These are phyloP conservation scores for Illadopsis cleaveri DNA, from an alignment of 2,113 vertebrate species.

Conservation along the genomic window DNA sequence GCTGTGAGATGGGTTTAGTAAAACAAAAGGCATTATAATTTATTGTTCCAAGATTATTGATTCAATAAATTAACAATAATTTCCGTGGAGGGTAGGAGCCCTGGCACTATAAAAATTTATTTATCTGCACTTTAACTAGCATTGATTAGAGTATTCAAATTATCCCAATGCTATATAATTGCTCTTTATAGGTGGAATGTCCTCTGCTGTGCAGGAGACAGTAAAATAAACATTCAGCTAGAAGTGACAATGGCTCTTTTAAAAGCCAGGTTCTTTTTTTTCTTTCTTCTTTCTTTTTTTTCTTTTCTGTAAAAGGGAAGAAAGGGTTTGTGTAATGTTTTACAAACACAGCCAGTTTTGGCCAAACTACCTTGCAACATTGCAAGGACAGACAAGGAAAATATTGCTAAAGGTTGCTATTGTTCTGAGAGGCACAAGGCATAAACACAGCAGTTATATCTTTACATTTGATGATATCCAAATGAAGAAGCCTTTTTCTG, in stretches of 20 bases:
- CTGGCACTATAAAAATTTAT: constrained; percentile 66
- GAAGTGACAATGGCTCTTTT: constrained; percentile 65
- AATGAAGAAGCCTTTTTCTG: not conserved
- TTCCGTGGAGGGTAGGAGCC: constrained; percentile 64
- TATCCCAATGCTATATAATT: constrained; percentile 58
- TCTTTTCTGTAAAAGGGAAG: not conserved
- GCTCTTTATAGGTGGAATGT: constrained; percentile 70
- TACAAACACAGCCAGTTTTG: not conserved
- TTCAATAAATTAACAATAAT: constrained; percentile 76
- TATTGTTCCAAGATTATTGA: constrained; percentile 76
- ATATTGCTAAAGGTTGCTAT: not conserved
- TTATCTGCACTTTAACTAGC: constrained; percentile 68
- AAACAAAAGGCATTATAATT: constrained; percentile 75
- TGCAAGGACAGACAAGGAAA: constrained; percentile 21
- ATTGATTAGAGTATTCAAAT: constrained; percentile 75
- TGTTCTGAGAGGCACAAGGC: not conserved
- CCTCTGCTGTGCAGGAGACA: constrained; percentile 49
- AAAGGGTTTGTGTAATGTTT: constrained; percentile 42
- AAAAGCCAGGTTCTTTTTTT: constrained; percentile 33
- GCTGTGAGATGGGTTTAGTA: constrained; percentile 56
- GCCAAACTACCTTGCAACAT: not conserved
- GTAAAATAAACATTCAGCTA: constrained; percentile 71
- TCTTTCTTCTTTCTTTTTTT: not conserved
- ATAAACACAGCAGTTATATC: not conserved
- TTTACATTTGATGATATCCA: not conserved